Conservation (phyloP, 2,888 invertebrate genomes). For the Drosophila subquinaria region DNA sequence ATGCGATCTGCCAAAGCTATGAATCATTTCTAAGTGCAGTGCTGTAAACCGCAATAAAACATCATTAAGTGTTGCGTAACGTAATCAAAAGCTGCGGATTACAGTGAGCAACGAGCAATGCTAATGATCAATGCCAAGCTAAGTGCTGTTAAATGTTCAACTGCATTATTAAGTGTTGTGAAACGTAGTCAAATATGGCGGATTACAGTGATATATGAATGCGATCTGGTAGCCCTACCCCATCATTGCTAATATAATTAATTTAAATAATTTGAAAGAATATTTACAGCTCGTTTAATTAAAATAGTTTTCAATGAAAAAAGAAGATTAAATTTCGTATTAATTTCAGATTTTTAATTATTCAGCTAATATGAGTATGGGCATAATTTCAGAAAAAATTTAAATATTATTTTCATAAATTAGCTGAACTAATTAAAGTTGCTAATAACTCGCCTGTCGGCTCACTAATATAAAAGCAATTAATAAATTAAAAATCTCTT, state of each 20-base stretch:
- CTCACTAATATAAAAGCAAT: neutral
- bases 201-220: neutral
- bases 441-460: conserved; percentile 12
- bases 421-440: conserved; percentile 8
- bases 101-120: conserved; percentile 5
- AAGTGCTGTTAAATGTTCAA: neutral
- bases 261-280: neutral
- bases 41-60: conserved; percentile 12
- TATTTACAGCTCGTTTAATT: conserved; percentile 1
- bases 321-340: neutral
- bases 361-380: conserved; percentile 5
- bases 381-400: conserved; percentile 5
- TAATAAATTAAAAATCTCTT: too few relatives aligned
- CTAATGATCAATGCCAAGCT: conserved; percentile 6
- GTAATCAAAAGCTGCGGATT: conserved; percentile 9
- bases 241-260: neutral
- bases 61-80: conserved; percentile 26
- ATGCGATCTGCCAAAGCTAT: conserved; percentile 50
- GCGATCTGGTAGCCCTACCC: neutral
- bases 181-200: neutral
- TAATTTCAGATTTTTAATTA: neutral
- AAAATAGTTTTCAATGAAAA: neutral
- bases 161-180: neutral
- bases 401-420: conserved; percentile 6
- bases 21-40: conserved; percentile 32